phyloP scores from a whole-genome alignment of 2,797 vertebrate species.

The Heterohyrax brucei region DNA sequence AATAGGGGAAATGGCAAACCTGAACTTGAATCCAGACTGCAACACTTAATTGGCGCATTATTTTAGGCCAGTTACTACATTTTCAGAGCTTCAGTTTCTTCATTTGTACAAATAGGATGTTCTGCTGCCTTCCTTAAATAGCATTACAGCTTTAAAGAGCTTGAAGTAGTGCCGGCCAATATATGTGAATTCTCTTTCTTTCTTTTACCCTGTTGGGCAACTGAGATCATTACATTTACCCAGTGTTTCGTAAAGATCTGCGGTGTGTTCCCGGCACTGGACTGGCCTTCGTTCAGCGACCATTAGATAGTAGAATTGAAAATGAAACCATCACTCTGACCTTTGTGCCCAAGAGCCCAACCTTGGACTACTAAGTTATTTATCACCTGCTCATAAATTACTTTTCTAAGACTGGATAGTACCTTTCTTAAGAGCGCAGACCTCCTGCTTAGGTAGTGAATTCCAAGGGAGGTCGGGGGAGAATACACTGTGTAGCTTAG shows the following conservation, averaged over 20 bases:
- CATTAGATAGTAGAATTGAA: conserved; percentile 32
- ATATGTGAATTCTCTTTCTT: conserved; percentile 53
- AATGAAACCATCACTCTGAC: conserved; percentile 52
- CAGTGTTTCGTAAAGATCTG: conserved; percentile 26
- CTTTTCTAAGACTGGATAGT: background rate
- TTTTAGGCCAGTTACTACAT: conserved; percentile 32
- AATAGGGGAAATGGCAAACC: conserved; percentile 20
- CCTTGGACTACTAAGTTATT: conserved; percentile 8
- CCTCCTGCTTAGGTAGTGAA: background rate
- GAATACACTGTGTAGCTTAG: background rate
- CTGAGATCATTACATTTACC: conserved; percentile 36
- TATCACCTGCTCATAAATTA: background rate
- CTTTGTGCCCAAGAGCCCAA: conserved; percentile 46
- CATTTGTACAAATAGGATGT: conserved; percentile 12
- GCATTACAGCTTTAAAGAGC: background rate
- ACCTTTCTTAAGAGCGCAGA: background rate
- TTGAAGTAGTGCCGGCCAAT: background rate
- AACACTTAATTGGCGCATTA: background rate
- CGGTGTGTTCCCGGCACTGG: background rate
- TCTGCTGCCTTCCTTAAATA: conserved; percentile 48
- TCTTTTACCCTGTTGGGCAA: background rate
- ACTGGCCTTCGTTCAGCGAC: background rate
- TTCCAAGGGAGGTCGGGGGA: background rate
- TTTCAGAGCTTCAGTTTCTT: conserved; percentile 59
- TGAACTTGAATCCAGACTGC: conserved; percentile 6